These are phyloP conservation scores for Archegozetes longisetosus DNA, from an alignment of 1,140 invertebrate species.

Conservation along the genomic window DNA sequence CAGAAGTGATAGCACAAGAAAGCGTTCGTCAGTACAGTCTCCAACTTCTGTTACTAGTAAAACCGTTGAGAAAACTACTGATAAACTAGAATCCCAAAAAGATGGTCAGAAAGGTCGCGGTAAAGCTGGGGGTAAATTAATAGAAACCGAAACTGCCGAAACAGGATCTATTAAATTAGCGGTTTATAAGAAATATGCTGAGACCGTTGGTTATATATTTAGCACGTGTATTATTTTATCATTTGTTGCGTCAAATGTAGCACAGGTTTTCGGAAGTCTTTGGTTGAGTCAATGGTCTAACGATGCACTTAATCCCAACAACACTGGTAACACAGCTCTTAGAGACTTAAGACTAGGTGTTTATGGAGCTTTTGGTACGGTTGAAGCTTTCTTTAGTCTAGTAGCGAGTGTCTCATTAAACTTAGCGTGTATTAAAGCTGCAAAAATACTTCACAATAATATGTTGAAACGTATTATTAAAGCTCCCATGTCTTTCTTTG, in stretches of 20 bases:
- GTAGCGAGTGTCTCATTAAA: slow-evolving; percentile 5
- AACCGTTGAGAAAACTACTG: not conserved
- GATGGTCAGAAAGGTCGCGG: not conserved
- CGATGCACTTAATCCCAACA: slow-evolving; percentile 22
- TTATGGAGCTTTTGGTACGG: slow-evolving; percentile 66
- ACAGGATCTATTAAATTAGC: slow-evolving; percentile 16
- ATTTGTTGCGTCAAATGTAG: slow-evolving; percentile 19
- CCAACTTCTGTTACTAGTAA: not conserved
- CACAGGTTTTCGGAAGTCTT: slow-evolving; percentile 26
- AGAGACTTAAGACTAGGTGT: slow-evolving; percentile 69
- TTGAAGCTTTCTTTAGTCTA: slow-evolving; percentile 37
- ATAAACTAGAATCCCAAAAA: not conserved
- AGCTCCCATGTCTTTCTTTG: slow-evolving; percentile 49
- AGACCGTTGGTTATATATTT: slow-evolving; percentile 6
- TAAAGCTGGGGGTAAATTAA: slow-evolving; percentile 37
- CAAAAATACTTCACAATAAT: slow-evolving; percentile 15
- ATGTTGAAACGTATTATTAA: slow-evolving; percentile 43
- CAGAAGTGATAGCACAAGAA: not conserved
- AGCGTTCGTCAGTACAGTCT: not conserved
- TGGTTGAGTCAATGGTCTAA: slow-evolving; percentile 31
- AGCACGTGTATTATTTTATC: slow-evolving; percentile 13
- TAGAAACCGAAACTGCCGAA: slow-evolving; percentile 11
- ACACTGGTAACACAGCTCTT: slow-evolving; percentile 32
- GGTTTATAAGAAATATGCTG: slow-evolving; percentile 12
- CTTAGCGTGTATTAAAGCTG: slow-evolving; percentile 7